Base-by-base conservation (phyloP, 1,140 invertebrate genomes). In the Tribolium castaneum region DNA sequence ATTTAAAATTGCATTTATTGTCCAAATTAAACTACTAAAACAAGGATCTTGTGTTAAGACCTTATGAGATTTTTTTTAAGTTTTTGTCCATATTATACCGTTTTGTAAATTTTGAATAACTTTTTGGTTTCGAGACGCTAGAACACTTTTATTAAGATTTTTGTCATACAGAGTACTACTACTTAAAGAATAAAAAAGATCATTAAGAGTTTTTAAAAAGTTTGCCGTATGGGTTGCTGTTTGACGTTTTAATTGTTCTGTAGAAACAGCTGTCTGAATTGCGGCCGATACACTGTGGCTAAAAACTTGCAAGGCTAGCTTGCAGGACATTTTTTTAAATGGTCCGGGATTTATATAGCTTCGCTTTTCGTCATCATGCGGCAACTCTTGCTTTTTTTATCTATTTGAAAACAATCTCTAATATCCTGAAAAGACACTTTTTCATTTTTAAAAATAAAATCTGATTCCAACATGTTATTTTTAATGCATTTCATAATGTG, bases 261-360 rank as follows among this genome's bases (percentile, higher is more conserved):
- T 81, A 51, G 70, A 39, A 59, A 73, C 30, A 25, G 77, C 80
- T 13, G 82, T 82, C 73, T 70, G 76, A 10, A 83, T 80, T 30
- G 80, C 75, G 10, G 50, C 66, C 14, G 80, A 73, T 6, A 83
- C 79, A 6, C 70, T 79, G 16, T 72, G 22, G 13, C 80, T 82
- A 5, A 82, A 80, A 54, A 82, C 59, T 80, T 84, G 80, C 10
- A 76, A 77, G 0, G 82, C 80, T n/a, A 80, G 25, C 70, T 80
- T 79, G 35, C 78, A 77, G 25, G 70, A 81, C 77, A 81, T 78
- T 78, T 81, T 81, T 78, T 83, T 70, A 75, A 84, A 82, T 39
- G 52, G 56, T 56, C 82, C 82, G 9, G 82, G 82, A 66, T 82
- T 80, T 3, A 83, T 35, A 75, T 84, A 82, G 22, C 76, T 35